phyloP scores from a whole-genome alignment of 2,113 vertebrate genomes.

The Paralichthys olivaceus region DNA sequence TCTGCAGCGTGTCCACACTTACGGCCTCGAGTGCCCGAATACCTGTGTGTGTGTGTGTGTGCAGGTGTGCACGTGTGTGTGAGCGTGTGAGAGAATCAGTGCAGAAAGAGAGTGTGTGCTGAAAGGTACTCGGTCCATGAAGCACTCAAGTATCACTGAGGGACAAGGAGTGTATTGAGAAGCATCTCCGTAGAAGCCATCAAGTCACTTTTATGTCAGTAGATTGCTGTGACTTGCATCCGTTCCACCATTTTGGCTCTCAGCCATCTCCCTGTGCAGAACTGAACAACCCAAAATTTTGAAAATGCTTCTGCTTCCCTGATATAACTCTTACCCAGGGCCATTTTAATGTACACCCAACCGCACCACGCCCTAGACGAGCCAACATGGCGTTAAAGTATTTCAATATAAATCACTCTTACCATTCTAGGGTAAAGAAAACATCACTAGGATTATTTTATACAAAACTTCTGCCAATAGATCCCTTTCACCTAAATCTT shows the following conservation, averaged over 20 bases:
- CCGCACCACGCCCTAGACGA: constrained; percentile 10
- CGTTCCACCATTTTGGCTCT: constrained; percentile 37
- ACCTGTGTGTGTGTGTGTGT: constrained; percentile 25
- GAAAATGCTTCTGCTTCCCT: constrained; percentile 12
- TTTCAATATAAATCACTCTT: too few species aligned
- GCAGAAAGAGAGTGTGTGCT: constrained; percentile 31
- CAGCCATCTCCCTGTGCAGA: constrained; percentile 16
- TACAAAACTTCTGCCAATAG: too few species aligned
- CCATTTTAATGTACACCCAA: constrained; percentile 23
- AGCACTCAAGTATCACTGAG: constrained; percentile 65
- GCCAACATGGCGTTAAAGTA: background rate
- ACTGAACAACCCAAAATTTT: constrained; percentile 12
- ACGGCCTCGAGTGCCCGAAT: constrained; percentile 38
- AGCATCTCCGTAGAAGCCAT: constrained; percentile 59
- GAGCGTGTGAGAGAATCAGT: background rate
- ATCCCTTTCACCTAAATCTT: too few species aligned
- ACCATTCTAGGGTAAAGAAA: too few species aligned
- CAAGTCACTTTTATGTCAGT: constrained; percentile 66
- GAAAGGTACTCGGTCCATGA: constrained; percentile 63
- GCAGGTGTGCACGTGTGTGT: background rate
- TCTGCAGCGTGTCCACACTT: constrained; percentile 44
- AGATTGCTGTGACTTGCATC: constrained; percentile 42
- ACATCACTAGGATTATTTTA: too few species aligned
- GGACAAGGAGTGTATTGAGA: constrained; percentile 53
- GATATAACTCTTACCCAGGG: constrained; percentile 22